A percentile compares a stretch with the other conserved stretches of the same genome.
These are phyloP conservation scores for Exocentrus adspersus DNA, from an alignment of 2,888 invertebrate species.

Conservation along the genomic window DNA sequence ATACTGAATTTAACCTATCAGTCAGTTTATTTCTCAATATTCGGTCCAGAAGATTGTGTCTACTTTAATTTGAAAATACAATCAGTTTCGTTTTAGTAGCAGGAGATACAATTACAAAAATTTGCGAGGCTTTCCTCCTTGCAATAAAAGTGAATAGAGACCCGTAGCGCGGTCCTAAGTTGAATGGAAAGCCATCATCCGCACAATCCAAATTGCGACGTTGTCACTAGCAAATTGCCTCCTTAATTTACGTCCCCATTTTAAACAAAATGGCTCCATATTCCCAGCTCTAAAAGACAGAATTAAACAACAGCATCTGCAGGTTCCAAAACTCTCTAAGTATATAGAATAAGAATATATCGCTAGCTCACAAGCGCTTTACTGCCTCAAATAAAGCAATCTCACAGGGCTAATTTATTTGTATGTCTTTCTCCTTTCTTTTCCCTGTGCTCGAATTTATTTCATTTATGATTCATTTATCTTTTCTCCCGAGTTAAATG, in stretches of 20 bases:
- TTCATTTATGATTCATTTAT: slow-evolving; percentile 25
- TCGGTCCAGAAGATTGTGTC: too few species aligned
- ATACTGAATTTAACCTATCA: too few species aligned
- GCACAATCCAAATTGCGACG: not conserved
- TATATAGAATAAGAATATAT: slow-evolving; percentile 15
- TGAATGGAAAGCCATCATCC: not conserved
- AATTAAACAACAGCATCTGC: slow-evolving; percentile 8
- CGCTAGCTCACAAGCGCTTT: slow-evolving; percentile 1
- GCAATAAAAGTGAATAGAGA: slow-evolving; percentile 1
- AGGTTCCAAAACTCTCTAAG: slow-evolving; percentile 13
- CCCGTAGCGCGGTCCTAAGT: not conserved
- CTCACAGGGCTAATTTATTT: slow-evolving; percentile 22
- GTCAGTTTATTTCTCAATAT: too few species aligned
- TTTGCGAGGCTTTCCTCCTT: not conserved
- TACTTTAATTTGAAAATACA: too few species aligned
- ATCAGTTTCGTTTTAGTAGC: too few species aligned
- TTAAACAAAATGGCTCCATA: not conserved
- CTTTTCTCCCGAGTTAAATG: slow-evolving; percentile 16
- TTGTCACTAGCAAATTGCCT: not conserved
- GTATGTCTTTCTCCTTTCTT: slow-evolving; percentile 11
- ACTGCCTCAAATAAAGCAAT: slow-evolving; percentile 15
- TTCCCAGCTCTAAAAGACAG: not conserved
- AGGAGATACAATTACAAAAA: not conserved
- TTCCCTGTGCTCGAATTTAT: slow-evolving; percentile 7
- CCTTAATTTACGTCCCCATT: not conserved